These are phyloP conservation scores for Pachyrhynchus sulphureomaculatus DNA, from an alignment of 1,140 invertebrate species.

Conservation along the genomic window DNA sequence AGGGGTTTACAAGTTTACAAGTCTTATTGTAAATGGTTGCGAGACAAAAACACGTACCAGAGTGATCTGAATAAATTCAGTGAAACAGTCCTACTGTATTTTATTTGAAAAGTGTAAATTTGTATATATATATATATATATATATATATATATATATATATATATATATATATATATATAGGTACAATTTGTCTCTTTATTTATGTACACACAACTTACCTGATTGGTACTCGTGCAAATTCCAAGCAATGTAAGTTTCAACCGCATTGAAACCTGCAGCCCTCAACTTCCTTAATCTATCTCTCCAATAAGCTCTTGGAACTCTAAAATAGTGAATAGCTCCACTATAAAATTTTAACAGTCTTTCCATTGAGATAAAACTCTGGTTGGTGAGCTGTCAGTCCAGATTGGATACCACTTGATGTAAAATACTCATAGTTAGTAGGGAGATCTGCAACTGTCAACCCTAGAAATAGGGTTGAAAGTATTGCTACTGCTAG, in stretches of 20 bases:
- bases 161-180: too few relatives aligned
- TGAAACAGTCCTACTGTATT: too few relatives aligned
- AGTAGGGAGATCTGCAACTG: conserved; percentile 32
- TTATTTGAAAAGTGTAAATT: too few relatives aligned
- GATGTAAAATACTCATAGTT: conserved; percentile 44
- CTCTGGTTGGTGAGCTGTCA: conserved; percentile 32
- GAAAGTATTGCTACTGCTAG: not conserved
- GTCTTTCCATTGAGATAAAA: conserved; percentile 42
- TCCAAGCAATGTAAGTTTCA: conserved; percentile 94
- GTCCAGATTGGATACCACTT: conserved; percentile 35
- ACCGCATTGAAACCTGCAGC: conserved; percentile 82
- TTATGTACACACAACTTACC: too few relatives aligned
- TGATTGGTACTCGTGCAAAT: conserved; percentile 73
- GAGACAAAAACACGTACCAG: too few relatives aligned
- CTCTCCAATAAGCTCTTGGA: conserved; percentile 57
- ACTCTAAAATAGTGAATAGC: conserved; percentile 91
- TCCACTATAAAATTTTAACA: conserved; percentile 57
- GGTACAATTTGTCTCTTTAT: too few relatives aligned
- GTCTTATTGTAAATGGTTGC: too few relatives aligned
- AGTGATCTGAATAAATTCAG: too few relatives aligned
- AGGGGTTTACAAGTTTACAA: too few relatives aligned
- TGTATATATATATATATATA: too few relatives aligned
- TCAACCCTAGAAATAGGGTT: not conserved
- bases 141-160: too few relatives aligned
- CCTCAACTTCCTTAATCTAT: conserved; percentile 34